phyloP scores from a whole-genome alignment of 1,140 invertebrate species.

The Calliphora vicina region DNA sequence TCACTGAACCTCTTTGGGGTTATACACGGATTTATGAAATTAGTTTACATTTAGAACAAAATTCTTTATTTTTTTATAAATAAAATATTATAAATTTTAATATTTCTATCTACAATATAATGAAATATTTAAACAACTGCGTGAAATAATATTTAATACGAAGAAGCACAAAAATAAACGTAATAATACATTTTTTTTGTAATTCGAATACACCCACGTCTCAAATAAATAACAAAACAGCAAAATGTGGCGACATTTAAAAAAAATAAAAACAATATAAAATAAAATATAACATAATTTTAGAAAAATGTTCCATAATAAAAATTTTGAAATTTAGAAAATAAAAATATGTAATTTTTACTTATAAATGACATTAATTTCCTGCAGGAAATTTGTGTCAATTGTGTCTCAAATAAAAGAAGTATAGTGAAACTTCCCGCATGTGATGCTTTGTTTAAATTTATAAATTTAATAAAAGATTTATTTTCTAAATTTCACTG shows the following conservation, averaged over 20 bases:
- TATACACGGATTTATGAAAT: neutral
- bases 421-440: too few species aligned
- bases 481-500: too few species aligned
- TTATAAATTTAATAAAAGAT: too few species aligned
- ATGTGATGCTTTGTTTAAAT: too few species aligned
- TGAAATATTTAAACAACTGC: conserved; percentile 22
- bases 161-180: neutral
- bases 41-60: neutral
- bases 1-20: conserved; percentile 7
- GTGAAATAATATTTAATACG: neutral
- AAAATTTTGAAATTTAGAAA: neutral
- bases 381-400: too few species aligned
- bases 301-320: neutral
- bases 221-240: neutral
- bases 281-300: neutral
- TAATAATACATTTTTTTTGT: neutral
- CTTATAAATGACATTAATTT: too few species aligned
- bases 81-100: neutral
- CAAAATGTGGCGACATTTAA: neutral
- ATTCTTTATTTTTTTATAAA: neutral
- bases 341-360: too few species aligned
- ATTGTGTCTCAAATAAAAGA: too few species aligned
- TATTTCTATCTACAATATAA: neutral
- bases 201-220: neutral
- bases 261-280: neutral